These are phyloP conservation scores for Littorina saxatilis DNA, from an alignment of 1,140 invertebrate species.

Conservation along the genomic window DNA sequence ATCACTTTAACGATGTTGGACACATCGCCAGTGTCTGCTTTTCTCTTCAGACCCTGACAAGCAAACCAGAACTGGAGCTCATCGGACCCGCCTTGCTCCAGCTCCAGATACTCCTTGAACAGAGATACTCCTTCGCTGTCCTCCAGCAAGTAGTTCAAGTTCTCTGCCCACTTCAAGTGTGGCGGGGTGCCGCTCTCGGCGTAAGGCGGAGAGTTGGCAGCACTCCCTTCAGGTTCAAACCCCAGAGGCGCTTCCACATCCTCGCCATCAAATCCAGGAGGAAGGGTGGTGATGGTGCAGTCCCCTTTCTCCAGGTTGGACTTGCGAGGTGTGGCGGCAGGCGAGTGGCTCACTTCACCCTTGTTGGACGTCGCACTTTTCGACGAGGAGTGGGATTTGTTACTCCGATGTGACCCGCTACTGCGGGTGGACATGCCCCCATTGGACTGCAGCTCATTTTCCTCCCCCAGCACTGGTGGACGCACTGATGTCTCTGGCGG, in stretches of 20 bases:
- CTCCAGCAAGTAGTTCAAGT: slow-evolving; percentile 86
- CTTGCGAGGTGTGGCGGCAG: slow-evolving; percentile 68
- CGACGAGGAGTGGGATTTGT: slow-evolving; percentile 56
- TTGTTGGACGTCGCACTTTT: slow-evolving; percentile 65
- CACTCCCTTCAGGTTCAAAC: slow-evolving; percentile 74
- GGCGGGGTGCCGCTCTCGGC: slow-evolving; percentile 80
- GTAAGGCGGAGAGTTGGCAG: slow-evolving; percentile 71
- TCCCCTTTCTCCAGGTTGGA: slow-evolving; percentile 67
- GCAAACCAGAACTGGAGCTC: slow-evolving; percentile 94
- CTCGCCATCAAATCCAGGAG: slow-evolving; percentile 44
- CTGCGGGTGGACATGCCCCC: slow-evolving; percentile 69
- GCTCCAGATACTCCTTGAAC: slow-evolving; percentile 88
- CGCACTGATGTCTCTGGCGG: slow-evolving; percentile 71
- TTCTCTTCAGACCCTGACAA: slow-evolving; percentile 91
- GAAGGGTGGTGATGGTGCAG: slow-evolving; percentile 27
- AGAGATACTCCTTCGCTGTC: slow-evolving; percentile 91
- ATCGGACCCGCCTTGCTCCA: slow-evolving; percentile 80
- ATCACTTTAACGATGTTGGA: slow-evolving; percentile 88
- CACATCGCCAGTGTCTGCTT: slow-evolving; percentile 81
- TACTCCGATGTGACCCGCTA: slow-evolving; percentile 69
- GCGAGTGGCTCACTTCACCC: slow-evolving; percentile 61
- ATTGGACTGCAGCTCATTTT: slow-evolving; percentile 73
- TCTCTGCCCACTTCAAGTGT: slow-evolving; percentile 91
- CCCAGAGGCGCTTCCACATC: slow-evolving; percentile 70
- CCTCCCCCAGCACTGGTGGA: slow-evolving; percentile 74